Conservation (phyloP, 2,113 vertebrate genomes). For the Phainopepla nitens region DNA sequence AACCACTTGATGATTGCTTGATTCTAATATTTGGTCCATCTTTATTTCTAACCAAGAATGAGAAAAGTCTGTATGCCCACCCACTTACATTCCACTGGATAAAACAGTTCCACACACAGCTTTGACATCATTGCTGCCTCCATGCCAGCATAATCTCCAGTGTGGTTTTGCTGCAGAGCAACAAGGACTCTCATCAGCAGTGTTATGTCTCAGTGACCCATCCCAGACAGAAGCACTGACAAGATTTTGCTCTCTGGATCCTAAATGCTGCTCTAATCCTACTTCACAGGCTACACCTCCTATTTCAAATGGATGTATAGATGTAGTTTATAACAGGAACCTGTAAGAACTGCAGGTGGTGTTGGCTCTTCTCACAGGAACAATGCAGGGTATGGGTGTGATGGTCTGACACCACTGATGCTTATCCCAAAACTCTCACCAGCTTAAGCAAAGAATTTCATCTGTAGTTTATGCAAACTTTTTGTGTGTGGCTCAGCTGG, state of each 20-base stretch:
- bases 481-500: background rate
- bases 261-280: background rate
- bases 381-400: fast-evolving
- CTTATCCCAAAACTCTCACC: background rate
- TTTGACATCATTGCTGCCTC: background rate
- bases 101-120: background rate
- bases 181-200: fast-evolving
- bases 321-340: background rate
- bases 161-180: background rate
- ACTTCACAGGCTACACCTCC: fast-evolving
- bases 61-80: background rate
- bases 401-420: background rate
- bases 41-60: background rate
- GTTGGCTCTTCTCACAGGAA: background rate
- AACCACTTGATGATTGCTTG: fast-evolving
- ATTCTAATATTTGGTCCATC: background rate
- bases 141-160: background rate
- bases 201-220: fast-evolving
- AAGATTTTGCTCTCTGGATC: background rate
- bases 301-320: background rate
- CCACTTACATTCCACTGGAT: background rate
- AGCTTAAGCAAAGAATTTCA: background rate
- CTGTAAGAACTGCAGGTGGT: background rate
- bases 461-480: background rate
- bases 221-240: background rate